Evolutionary conservation across 2,797 vertebrate genomes (phyloP).

Genomic region (Falco peregrinus): DNA sequence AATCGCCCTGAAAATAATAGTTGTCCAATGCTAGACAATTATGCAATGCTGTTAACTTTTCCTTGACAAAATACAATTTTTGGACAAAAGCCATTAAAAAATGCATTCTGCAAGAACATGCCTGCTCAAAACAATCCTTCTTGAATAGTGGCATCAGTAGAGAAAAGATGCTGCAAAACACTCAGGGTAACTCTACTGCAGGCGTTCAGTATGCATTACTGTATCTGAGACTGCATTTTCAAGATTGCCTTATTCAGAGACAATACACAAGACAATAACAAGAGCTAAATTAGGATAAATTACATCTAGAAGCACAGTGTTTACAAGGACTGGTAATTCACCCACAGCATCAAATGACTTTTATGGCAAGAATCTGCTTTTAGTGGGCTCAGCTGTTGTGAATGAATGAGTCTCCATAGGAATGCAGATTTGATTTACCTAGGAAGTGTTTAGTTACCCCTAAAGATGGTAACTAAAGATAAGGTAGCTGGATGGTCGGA

Average conservation of each 20-base stretch:
- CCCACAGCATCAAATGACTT: conserved; percentile 15
- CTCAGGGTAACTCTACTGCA: background rate
- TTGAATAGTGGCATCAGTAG: background rate
- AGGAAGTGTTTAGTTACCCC: background rate
- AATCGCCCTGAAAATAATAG: background rate
- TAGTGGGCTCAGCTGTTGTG: background rate
- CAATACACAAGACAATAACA: conserved; percentile 31
- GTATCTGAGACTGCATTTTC: background rate
- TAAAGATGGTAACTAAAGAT: background rate
- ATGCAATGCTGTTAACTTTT: background rate
- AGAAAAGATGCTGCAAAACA: background rate
- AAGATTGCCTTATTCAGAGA: conserved; percentile 13
- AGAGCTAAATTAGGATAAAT: conserved; percentile 60
- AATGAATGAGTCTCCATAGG: background rate
- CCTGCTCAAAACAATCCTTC: background rate
- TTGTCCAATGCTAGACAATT: background rate
- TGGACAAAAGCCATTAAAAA: background rate
- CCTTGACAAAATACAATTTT: background rate
- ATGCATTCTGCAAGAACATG: background rate
- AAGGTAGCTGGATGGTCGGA: background rate
- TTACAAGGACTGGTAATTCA: conserved; percentile 49
- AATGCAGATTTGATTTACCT: background rate
- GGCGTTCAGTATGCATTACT: background rate
- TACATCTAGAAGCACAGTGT: conserved; percentile 38
- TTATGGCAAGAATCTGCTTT: background rate